phyloP scores from a whole-genome alignment of 2,113 vertebrate genomes.

The Mesocricetus auratus region DNA sequence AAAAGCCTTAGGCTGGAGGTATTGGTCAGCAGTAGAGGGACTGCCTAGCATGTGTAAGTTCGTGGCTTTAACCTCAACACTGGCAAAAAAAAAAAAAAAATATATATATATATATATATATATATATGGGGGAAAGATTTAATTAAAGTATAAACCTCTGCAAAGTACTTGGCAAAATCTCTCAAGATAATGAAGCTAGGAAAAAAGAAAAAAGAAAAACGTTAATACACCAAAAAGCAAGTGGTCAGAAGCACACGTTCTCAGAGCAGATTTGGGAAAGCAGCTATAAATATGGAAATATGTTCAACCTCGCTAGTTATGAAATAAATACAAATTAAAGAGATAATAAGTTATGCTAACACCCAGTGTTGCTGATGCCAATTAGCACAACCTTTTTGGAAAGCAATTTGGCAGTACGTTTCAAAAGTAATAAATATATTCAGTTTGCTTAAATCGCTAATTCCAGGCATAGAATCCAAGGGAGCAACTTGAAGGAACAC shows the following conservation, averaged over 20 bases:
- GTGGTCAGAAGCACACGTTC: conserved; percentile 8
- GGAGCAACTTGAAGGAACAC: conserved; percentile 51
- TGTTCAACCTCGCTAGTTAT: conserved; percentile 58
- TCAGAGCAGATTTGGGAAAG: conserved; percentile 37
- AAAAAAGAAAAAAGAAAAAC: conserved; percentile 30
- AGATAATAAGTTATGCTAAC: conserved; percentile 65
- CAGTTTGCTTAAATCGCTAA: conserved; percentile 58
- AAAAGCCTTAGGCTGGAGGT: background rate
- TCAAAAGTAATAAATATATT: conserved; percentile 71
- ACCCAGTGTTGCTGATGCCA: conserved; percentile 61
- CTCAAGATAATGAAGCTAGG: conserved; percentile 7
- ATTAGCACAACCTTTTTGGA: conserved; percentile 68
- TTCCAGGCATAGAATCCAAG: conserved; percentile 47
- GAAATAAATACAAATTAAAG: conserved; percentile 76
- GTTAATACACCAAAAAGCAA: conserved; percentile 38
- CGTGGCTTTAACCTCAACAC: background rate
- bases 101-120: background rate
- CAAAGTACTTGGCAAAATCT: conserved; percentile 43
- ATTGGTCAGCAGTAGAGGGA: background rate
- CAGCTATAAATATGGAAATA: conserved; percentile 59
- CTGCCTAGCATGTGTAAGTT: background rate
- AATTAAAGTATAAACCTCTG: conserved; percentile 16
- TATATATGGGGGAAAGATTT: background rate
- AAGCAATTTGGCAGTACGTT: conserved; percentile 59
- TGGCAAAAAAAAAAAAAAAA: background rate